Evolutionary conservation across 2,113 vertebrate genomes (phyloP).

Genomic region (Paratilapia polleni): DNA sequence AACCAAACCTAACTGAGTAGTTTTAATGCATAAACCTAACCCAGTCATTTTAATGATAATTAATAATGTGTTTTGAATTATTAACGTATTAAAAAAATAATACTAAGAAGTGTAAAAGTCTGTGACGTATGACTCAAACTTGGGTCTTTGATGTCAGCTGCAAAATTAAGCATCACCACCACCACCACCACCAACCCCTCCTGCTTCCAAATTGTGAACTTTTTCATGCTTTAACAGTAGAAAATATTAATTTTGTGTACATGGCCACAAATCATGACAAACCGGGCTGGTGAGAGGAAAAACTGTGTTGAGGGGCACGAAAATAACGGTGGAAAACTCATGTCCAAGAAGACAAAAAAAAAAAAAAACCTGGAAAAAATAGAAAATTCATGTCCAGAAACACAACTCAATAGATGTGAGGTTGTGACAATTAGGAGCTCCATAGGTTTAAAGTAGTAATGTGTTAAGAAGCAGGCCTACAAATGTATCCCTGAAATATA

Average conservation of each 20-base stretch:
- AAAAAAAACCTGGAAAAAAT: not conserved
- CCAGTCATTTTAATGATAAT: too few species aligned
- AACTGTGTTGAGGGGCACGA: not conserved
- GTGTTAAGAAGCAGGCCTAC: not conserved
- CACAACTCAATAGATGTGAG: not conserved
- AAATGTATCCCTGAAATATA: not conserved
- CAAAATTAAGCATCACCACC: too few species aligned
- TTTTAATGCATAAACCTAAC: not conserved
- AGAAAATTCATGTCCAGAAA: not conserved
- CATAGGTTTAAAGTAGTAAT: too few species aligned
- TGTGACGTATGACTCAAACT: too few species aligned
- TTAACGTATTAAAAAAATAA: too few species aligned
- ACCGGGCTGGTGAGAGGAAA: not conserved
- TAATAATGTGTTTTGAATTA: too few species aligned
- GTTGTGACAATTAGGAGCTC: not conserved
- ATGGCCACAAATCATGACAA: not conserved
- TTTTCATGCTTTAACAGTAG: not conserved
- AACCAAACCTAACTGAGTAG: too few species aligned
- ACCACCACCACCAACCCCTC: not conserved
- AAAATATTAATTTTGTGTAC: not conserved
- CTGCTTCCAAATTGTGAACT: not conserved
- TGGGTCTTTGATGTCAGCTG: too few species aligned
- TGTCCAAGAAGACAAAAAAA: not conserved
- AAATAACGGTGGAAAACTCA: not conserved
- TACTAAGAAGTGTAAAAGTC: too few species aligned